Conservation (phyloP, 2,888 invertebrate species). For the Ochropacha duplaris region DNA sequence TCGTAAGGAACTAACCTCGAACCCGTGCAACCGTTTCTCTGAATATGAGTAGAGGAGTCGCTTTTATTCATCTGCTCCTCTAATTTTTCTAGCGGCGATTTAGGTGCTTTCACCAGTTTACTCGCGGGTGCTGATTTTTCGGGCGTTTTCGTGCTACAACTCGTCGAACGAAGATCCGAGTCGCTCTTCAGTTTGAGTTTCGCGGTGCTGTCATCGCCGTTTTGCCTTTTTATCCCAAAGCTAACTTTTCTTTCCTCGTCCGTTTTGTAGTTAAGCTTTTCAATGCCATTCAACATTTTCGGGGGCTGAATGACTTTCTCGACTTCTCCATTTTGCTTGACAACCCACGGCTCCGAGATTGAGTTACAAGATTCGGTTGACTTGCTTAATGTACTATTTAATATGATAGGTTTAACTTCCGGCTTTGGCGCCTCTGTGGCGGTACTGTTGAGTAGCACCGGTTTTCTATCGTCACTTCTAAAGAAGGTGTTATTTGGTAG, state of each 20-base stretch:
- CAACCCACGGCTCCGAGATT: conserved; percentile 72
- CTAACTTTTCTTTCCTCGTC: conserved; percentile 67
- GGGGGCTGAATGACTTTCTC: conserved; percentile 62
- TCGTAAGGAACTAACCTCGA: conserved; percentile 84
- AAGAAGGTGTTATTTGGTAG: conserved; percentile 66
- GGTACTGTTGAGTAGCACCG: conserved; percentile 51
- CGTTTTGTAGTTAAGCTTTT: conserved; percentile 47
- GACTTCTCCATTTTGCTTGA: conserved; percentile 76
- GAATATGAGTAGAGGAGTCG: conserved; percentile 46
- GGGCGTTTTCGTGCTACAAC: conserved; percentile 39
- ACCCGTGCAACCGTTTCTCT: conserved; percentile 51
- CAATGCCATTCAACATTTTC: conserved; percentile 59
- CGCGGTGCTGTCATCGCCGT: conserved; percentile 47
- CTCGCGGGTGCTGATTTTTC: conserved; percentile 56
- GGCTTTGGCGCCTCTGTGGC: conserved; percentile 53
- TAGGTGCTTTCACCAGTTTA: conserved; percentile 60
- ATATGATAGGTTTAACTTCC: conserved; percentile 68
- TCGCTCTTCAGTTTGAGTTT: conserved; percentile 64
- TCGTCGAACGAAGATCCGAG: conserved; percentile 48
- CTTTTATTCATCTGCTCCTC: conserved; percentile 75
- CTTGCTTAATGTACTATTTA: conserved; percentile 70
- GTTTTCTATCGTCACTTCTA: conserved; percentile 67
- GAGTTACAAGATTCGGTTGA: conserved; percentile 50
- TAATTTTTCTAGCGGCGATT: conserved; percentile 71
- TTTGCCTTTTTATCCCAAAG: conserved; percentile 63